Evolutionary conservation across 2,113 vertebrate genomes (phyloP), one percentile per base, ranked within the genome.

Genomic region (Puffinus mauretanicus): DNA sequence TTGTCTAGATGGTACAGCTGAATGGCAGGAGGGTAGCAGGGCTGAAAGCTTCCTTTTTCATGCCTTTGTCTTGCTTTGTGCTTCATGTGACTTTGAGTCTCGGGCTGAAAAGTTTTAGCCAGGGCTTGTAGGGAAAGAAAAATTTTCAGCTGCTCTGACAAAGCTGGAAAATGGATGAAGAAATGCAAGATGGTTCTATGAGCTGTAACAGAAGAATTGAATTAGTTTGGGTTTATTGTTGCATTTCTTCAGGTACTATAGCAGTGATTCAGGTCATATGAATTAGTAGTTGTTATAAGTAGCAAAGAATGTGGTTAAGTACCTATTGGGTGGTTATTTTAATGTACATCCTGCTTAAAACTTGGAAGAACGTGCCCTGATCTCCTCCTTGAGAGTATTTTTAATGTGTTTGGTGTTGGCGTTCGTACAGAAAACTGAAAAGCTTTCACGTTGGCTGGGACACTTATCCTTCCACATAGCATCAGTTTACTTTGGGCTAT

Each of bases 401-500:
- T 57, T 32, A 44, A 54, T 6, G 8, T 24, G 4, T 16, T 62
- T 81, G 20, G 20, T 30, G 44, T n/a, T 62, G 20, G 32, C 7
- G 5, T 36, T 75, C 32, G 29, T 12, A 25, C 3, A 73, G 38
- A 62, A 57, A 55, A 19, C 22, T 17, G 32, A 30, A 29, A 25
- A 65, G 47, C 36, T 79, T 71, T 22, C 9, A 5, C 2, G 1
- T 16, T 58, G 72, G 42, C 58, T n/a, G 58, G 64, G 84, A 26
- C 5, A 0, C 26, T 36, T 21, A 36, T 58, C 49, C 30, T n/a
- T 78, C 42, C 44, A 8, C 1, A 0, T 22, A 47, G 42, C 20
- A 30, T 16, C 3, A 3, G 10, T 51, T 49, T 30, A 10, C 29
- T 36, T 60, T 10, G 51, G 57, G 47, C 6, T n/a, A 1, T 30